A percentile compares a stretch with the other conserved stretches of the same genome.
phyloP scores from a whole-genome alignment of 2,113 vertebrate species.

The Brienomyrus longianalis region DNA sequence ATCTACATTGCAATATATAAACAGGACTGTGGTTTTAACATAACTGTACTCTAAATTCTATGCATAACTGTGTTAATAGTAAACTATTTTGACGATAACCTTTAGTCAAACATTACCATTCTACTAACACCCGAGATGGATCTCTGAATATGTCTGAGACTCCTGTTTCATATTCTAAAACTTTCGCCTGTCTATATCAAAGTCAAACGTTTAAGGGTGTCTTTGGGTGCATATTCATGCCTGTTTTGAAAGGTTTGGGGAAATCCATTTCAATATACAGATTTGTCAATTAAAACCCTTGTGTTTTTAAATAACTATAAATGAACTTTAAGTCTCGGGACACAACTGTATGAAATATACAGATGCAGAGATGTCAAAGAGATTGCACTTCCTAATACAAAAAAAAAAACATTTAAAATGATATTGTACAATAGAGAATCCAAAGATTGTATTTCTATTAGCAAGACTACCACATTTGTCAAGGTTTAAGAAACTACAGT shows the following conservation, averaged over 20 bases:
- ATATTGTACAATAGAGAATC: slow-evolving; percentile 5
- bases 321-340: neutral
- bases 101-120: slow-evolving; percentile 7
- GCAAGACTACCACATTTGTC: neutral
- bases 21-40: slow-evolving; percentile 33
- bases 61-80: slow-evolving; percentile 11
- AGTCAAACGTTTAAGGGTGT: neutral
- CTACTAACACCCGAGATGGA: neutral
- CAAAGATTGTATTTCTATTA: neutral
- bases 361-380: neutral
- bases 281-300: neutral
- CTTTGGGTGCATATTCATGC: neutral
- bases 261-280: neutral
- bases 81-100: slow-evolving; percentile 29
- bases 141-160: neutral
- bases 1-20: slow-evolving; percentile 51
- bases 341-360: neutral
- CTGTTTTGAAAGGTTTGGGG: neutral
- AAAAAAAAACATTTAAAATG: neutral
- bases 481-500: neutral
- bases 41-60: slow-evolving; percentile 13
- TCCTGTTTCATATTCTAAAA: neutral
- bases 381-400: neutral
- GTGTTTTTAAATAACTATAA: neutral
- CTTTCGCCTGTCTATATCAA: neutral